Percentiles rank a stretch among this genome's conserved stretches.
phyloP scores from a whole-genome alignment of 2,888 invertebrate species.

The Sepioteuthis lessoniana region DNA sequence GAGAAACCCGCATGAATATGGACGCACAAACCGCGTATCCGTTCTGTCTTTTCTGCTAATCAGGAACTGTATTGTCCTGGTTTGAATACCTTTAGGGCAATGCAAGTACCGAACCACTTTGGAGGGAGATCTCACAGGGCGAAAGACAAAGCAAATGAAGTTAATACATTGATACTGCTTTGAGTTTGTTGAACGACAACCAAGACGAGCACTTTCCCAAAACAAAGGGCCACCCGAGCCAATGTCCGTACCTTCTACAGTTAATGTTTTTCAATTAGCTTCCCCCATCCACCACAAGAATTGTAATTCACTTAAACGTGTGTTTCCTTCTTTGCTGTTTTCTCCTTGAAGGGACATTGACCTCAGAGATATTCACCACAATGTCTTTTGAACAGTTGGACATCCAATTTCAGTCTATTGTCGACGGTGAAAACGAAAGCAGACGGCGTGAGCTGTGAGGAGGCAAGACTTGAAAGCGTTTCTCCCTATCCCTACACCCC shows the following conservation, averaged over 20 bases:
- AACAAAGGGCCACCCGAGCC: background rate
- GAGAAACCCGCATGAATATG: no score
- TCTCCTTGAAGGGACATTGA: background rate
- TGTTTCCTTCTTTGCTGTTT: background rate
- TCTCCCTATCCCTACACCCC: background rate
- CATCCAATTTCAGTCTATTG: background rate
- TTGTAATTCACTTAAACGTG: background rate
- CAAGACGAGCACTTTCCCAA: no score
- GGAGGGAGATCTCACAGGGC: no score
- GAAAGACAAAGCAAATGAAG: no score
- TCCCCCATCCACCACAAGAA: background rate
- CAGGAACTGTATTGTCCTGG: no score
- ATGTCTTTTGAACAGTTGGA: background rate
- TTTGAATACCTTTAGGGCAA: no score
- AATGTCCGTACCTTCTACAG: background rate
- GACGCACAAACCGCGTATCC: no score
- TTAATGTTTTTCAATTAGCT: slow-evolving; percentile 33
- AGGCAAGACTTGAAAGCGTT: background rate
- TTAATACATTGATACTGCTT: no score
- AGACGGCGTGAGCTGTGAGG: background rate
- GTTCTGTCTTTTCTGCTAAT: no score
- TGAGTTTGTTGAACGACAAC: no score
- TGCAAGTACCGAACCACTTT: no score
- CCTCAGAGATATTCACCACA: background rate
- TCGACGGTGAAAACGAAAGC: background rate